Evolutionary conservation across 2,113 vertebrate genomes (phyloP), one percentile per base, ranked within the genome.

Genomic region (Stegastes partitus): DNA sequence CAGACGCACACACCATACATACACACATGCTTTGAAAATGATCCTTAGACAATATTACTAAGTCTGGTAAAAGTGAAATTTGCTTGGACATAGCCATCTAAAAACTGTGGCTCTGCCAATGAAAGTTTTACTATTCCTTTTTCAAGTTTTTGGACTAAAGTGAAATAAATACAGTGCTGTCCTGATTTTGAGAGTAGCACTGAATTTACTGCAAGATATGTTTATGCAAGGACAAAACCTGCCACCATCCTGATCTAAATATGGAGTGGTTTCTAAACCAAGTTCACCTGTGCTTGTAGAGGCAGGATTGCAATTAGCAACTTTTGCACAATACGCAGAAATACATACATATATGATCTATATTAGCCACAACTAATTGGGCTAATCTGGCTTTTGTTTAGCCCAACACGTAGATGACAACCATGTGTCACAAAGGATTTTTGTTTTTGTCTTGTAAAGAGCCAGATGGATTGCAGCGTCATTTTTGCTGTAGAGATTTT

Each of bases 31-130:
- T 77, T 82, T 82, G 65, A 82, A 86, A 91, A 58, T 72, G 69
- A 91, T 89, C 77, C 76, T 88, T 71, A 81, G 57, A 88, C 83
- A 81, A 79, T 84, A 79, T 86, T 70, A 83, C 49, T 64, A 75
- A 76, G 80, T 82, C 66, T 89, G 75, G 69, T 59, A 62, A 83
- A 82, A 81, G 63, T 84, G 73, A 69, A 84, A 85, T 55, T 85
- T 81, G 82, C 51, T 79, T 74, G 65, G 72, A 81, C 59, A 57
- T 71, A 61, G 65, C 25, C 23, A 15, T 71, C 63, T 68, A 18
- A 0, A 84, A 89, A 77, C 45, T 72, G 62, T 64, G 44, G 14
- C 58, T 66, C 67, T 77, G 79, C 84, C 86, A 89, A 50, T 26
- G 23, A 39, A 79, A 84, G 68, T 88, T 88, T 85, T 58, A 44